Evolutionary conservation across 2,113 vertebrate genomes (phyloP), one percentile per base, ranked within the genome.

Genomic region (Harpagus bidentatus): DNA sequence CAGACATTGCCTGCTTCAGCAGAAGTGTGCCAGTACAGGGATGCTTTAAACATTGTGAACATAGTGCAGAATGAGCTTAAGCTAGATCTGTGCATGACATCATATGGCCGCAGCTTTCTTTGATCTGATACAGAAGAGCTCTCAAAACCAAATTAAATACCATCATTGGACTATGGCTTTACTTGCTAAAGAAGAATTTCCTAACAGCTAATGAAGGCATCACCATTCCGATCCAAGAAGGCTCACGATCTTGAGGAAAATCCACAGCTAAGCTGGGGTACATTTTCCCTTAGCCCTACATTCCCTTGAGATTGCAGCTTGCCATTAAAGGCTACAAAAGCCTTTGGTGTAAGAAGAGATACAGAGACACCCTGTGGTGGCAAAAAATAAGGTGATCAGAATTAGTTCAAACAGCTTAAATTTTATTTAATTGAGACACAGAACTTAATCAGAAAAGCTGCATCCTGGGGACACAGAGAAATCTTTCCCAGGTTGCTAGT

Each of bases 331-430:
- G 56, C 61, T 74, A 28, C 69, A 61, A 42, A 40, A 61, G 31
- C 48, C 40, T 62, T 45, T 42, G 45, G 50, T 66, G 77, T 82
- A 19, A 17, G 53, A 93, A 66, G 94, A 73, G 71, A 82, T 77
- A 84, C 58, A 91, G 97, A 96, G 95, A 95, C 94, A 97, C 86
- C 97, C 89, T 91, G 89, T 95, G 97, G 96, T 91, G 55, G n/a
- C 74, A 94, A 50, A 50, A 67, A 94, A 62, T 21, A 84, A 48
- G 2, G 29, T 0, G 0, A 38, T 47, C 72, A 83, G n/a, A 88
- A 92, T 62, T 36, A 8, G 25, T 74, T 69, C 58, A 53, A 84
- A 61, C 10, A 42, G 10, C 43, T 52, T 45, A 36, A 47, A 69
- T 69, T 43, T 58, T 17, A 63, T 45, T 79, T 79, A 36, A 65